Conservation (phyloP, 2,888 invertebrate species). For the Bellardia pandia region DNA sequence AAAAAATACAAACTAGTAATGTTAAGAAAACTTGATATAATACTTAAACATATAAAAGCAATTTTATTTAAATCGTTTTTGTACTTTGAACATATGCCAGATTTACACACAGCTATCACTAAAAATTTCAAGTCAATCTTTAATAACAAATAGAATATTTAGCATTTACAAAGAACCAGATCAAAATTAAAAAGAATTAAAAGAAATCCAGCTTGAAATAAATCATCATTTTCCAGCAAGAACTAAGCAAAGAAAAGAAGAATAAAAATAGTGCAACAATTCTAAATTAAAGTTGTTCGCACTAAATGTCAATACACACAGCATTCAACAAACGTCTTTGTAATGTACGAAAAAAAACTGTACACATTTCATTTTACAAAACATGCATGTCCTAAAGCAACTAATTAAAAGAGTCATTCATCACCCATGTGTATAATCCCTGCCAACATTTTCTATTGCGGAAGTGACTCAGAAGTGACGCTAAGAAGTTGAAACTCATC, state of each 20-base stretch:
- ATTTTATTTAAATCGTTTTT: too few species aligned
- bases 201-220: conserved; percentile 47
- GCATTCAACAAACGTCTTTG: conserved; percentile 1
- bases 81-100: too few species aligned
- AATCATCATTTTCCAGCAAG: conserved; percentile 53
- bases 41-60: too few species aligned
- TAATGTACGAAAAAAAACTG: conserved; percentile 34
- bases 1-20: too few species aligned
- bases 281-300: conserved; percentile 27
- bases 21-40: too few species aligned
- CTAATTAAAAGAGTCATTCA: conserved; percentile 84
- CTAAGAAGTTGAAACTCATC: too few species aligned
- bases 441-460: too few species aligned
- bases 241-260: conserved; percentile 1
- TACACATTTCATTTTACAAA: conserved; percentile 78
- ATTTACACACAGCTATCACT: too few species aligned
- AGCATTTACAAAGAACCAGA: conserved; percentile 24
- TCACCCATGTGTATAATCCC: conserved; percentile 80
- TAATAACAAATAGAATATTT: conserved; percentile 45
- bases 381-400: conserved; percentile 84
- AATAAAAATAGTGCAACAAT: conserved; percentile 21
- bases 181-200: background rate
- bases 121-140: conserved; percentile 3
- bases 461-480: too few species aligned
- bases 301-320: background rate